phyloP scores from a whole-genome alignment of 2,888 invertebrate species.

The Pogonocherus hispidulus region DNA sequence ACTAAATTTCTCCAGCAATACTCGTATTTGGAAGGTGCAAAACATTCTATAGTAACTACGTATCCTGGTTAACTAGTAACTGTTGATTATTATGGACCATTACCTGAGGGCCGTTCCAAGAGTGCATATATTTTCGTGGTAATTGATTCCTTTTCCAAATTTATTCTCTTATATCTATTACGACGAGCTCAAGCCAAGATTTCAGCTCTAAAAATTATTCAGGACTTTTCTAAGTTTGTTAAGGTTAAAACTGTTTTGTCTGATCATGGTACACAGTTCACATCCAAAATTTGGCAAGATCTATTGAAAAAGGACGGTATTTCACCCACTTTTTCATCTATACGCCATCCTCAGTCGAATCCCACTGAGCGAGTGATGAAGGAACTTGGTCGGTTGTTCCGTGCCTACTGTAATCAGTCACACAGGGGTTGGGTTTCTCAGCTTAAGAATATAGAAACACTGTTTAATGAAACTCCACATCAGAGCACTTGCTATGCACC shows the following conservation, averaged over 20 bases:
- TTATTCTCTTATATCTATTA: constrained; percentile 45
- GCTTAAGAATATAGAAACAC: constrained; percentile 1
- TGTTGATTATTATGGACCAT: constrained; percentile 47
- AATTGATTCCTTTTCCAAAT: constrained; percentile 49
- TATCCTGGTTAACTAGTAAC: constrained; percentile 39
- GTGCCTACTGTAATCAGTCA: constrained; percentile 29
- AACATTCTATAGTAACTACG: constrained; percentile 13
- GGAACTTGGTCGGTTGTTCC: constrained; percentile 30
- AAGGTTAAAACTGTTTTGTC: constrained; percentile 18
- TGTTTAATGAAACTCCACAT: constrained; percentile 35
- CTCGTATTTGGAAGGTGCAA: neutral
- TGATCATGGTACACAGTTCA: constrained; percentile 52
- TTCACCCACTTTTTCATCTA: constrained; percentile 18
- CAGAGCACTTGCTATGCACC: constrained; percentile 31
- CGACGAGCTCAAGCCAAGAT: constrained; percentile 34
- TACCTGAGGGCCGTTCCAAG: constrained; percentile 38
- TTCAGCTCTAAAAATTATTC: constrained; percentile 28
- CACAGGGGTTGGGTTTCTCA: constrained; percentile 28
- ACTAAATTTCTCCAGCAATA: neutral
- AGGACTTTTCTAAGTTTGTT: constrained; percentile 34
- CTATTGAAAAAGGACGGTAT: constrained; percentile 8
- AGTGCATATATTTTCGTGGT: constrained; percentile 48
- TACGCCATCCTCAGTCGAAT: constrained; percentile 40
- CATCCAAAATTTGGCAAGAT: constrained; percentile 40
- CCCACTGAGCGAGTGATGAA: constrained; percentile 30